Evolutionary conservation across 2,113 vertebrate species (phyloP).

Genomic region (Tetraodon nigroviridis): DNA sequence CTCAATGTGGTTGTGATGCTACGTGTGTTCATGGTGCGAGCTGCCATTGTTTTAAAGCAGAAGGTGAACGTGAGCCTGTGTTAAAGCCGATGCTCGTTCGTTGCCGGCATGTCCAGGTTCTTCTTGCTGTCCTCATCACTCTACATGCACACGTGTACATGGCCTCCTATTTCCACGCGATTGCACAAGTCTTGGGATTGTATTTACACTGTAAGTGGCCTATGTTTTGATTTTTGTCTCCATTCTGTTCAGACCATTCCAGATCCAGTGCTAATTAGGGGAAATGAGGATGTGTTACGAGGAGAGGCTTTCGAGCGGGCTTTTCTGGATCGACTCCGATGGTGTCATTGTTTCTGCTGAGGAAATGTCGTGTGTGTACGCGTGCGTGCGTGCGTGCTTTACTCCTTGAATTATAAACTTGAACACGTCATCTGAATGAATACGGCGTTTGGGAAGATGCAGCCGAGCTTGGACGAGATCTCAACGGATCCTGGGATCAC

Average conservation of each 20-base stretch:
- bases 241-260: slow-evolving; percentile 47
- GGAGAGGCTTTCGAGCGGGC: slow-evolving; percentile 16
- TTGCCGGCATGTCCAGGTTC: slow-evolving; percentile 4
- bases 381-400: no score
- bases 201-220: slow-evolving; percentile 1
- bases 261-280: slow-evolving; percentile 45
- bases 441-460: slow-evolving; percentile 10
- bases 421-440: slow-evolving; percentile 3
- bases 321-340: slow-evolving; percentile 18
- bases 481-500: slow-evolving; percentile 16
- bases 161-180: slow-evolving; percentile 6
- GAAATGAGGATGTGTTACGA: slow-evolving; percentile 7
- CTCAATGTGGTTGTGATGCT: slow-evolving; percentile 10
- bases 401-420: not conserved
- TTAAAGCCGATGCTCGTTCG: slow-evolving; percentile 31
- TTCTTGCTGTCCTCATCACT: slow-evolving; percentile 26
- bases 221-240: slow-evolving; percentile 14
- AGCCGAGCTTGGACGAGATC: not conserved
- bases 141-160: slow-evolving; percentile 21
- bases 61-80: slow-evolving; percentile 38
- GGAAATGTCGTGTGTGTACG: no score
- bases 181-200: slow-evolving; percentile 4
- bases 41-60: slow-evolving; percentile 38
- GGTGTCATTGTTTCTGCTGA: slow-evolving; percentile 19
- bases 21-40: slow-evolving; percentile 12